Percentiles rank a stretch among this genome's conserved stretches.
Conservation (phyloP, 1,140 invertebrate genomes). For the Rhizoglyphus robini region DNA sequence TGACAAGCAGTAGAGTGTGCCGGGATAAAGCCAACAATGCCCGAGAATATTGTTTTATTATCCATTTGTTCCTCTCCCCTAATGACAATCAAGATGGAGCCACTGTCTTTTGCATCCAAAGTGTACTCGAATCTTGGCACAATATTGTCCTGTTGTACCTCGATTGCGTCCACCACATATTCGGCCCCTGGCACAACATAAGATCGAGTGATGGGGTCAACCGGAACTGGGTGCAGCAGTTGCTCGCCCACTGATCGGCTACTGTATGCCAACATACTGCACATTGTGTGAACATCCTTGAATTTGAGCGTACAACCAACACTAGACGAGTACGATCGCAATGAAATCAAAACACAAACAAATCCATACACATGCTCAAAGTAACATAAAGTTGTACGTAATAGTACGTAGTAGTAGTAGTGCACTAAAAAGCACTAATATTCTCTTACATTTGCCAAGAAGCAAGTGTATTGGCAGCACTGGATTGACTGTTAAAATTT, state of each 20-base stretch:
- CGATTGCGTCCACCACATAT: constrained; percentile 26
- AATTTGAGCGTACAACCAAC: constrained; percentile 91
- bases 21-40: constrained; percentile 23
- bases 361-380: too few relatives aligned
- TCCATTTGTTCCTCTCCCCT: constrained; percentile 16
- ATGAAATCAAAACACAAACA: too few relatives aligned
- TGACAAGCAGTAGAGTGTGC: constrained; percentile 5
- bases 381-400: too few relatives aligned
- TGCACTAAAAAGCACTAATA: too few relatives aligned
- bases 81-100: constrained; percentile 25
- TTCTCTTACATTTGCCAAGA: too few relatives aligned
- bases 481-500: too few relatives aligned
- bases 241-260: constrained; percentile 20
- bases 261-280: constrained; percentile 65
- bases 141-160: constrained; percentile 5
- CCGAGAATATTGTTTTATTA: background rate
- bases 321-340: too few relatives aligned
- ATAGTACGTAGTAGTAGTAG: too few relatives aligned
- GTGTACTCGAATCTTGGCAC: constrained; percentile 14
- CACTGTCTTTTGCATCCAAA: constrained; percentile 21
- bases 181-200: constrained; percentile 27
- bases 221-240: constrained; percentile 20
- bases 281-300: constrained; percentile 75
- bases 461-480: too few relatives aligned
- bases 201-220: background rate